A percentile compares a stretch with the other conserved stretches of the same genome.
These are phyloP conservation scores for Megalopta genalis DNA, from an alignment of 1,140 invertebrate genomes.

Conservation along the genomic window DNA sequence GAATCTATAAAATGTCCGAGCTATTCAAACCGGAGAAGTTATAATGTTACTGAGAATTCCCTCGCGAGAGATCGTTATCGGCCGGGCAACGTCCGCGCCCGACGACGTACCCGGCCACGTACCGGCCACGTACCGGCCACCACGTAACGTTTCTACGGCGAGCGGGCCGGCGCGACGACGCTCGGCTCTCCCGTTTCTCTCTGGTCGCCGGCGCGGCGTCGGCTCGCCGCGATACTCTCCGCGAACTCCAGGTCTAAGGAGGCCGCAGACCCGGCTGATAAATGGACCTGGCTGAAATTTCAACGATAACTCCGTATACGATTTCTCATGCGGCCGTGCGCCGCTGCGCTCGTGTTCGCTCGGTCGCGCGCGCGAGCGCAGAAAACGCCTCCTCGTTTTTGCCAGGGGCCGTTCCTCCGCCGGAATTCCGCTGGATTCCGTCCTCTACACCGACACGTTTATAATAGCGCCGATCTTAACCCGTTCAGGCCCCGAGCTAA, in stretches of 20 bases:
- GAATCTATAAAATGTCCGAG: conserved; percentile 63
- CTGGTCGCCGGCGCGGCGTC: not conserved
- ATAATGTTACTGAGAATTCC: conserved; percentile 68
- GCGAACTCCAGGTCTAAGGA: conserved; percentile 42
- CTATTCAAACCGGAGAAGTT: conserved; percentile 66
- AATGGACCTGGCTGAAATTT: conserved; percentile 67
- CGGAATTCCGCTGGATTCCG: conserved; percentile 27
- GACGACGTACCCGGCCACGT: not conserved
- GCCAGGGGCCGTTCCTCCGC: conserved; percentile 3
- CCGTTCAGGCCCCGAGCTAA: no score
- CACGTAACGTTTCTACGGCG: conserved; percentile 48
- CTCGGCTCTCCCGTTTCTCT: conserved; percentile 17
- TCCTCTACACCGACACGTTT: no score
- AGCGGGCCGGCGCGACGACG: conserved; percentile 4
- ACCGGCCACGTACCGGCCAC: not conserved
- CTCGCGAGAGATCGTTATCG: conserved; percentile 63
- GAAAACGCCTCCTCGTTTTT: conserved; percentile 52
- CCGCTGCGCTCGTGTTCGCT: no score
- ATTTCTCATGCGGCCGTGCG: conserved; percentile 54
- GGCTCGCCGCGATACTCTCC: conserved; percentile 15
- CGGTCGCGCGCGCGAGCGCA: not conserved
- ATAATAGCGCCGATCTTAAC: no score
- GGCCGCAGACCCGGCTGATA: conserved; percentile 56
- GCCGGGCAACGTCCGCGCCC: conserved; percentile 46
- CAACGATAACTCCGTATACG: conserved; percentile 63